Percentiles rank a stretch among this genome's conserved stretches.
These are phyloP conservation scores for Sphinx pinastri DNA, from an alignment of 2,888 invertebrate species.

Conservation along the genomic window DNA sequence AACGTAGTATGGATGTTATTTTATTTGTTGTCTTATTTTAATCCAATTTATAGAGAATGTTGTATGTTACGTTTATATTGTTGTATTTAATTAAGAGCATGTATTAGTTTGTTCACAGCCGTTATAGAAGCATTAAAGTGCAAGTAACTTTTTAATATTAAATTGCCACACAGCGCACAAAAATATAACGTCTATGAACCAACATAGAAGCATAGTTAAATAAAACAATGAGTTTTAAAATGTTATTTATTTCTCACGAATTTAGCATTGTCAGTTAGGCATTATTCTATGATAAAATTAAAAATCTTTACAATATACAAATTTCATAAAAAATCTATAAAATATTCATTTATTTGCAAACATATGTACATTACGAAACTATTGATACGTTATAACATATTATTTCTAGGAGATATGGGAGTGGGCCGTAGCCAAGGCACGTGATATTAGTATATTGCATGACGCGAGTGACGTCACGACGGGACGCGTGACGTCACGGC, in stretches of 20 bases:
- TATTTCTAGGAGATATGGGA: slow-evolving; percentile 80
- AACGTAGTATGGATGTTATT: too few species aligned
- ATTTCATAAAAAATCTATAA: slow-evolving; percentile 83
- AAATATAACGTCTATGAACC: slow-evolving; percentile 10
- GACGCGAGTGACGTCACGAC: slow-evolving; percentile 8
- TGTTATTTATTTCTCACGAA: slow-evolving; percentile 83
- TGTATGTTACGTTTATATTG: slow-evolving; percentile 5
- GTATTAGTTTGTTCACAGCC: slow-evolving; percentile 28
- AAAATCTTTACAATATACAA: slow-evolving; percentile 85
- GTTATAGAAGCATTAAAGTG: slow-evolving; percentile 24
- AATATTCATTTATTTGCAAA: slow-evolving; percentile 83
- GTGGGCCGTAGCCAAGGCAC: slow-evolving; percentile 81
- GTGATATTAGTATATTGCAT: slow-evolving; percentile 57
- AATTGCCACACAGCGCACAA: slow-evolving; percentile 5
- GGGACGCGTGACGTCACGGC: neutral
- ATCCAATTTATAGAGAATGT: neutral
- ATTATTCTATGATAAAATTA: slow-evolving; percentile 83
- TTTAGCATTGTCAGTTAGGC: slow-evolving; percentile 82
- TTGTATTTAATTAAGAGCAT: slow-evolving; percentile 17
- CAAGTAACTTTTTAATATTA: neutral
- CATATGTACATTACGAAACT: slow-evolving; percentile 81
- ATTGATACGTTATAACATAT: slow-evolving; percentile 75
- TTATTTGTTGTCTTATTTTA: too few species aligned
- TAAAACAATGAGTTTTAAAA: slow-evolving; percentile 76
- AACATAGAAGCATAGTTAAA: slow-evolving; percentile 45